Percentiles rank a stretch among this genome's conserved stretches.
Evolutionary conservation across 1,140 invertebrate genomes (phyloP).

Genomic region (Eupeodes corollae): DNA sequence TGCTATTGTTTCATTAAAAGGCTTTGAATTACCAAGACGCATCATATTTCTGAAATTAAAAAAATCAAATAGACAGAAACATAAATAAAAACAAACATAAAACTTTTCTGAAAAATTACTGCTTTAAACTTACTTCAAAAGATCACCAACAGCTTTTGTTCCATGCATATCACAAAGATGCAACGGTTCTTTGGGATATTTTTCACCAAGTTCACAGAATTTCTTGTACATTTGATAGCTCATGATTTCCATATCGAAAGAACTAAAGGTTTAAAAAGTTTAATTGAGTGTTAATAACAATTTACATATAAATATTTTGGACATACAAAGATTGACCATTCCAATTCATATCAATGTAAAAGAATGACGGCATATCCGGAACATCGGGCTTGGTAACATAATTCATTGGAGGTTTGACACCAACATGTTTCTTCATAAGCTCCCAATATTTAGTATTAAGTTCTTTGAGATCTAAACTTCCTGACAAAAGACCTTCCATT

Average conservation of each 20-base stretch:
- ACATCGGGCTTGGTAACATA: conserved; percentile 42
- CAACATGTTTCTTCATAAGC: conserved; percentile 43
- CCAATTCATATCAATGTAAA: conserved; percentile 29
- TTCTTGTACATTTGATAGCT: conserved; percentile 18
- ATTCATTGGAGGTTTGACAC: conserved; percentile 44
- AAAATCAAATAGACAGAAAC: too few species aligned
- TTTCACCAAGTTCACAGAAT: too few species aligned
- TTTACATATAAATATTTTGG: neutral
- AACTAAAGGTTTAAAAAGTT: conserved; percentile 24
- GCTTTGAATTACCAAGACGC: too few species aligned
- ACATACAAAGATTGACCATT: conserved; percentile 27
- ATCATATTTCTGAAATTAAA: too few species aligned
- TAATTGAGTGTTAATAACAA: too few species aligned
- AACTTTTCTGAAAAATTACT: too few species aligned
- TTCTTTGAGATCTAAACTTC: conserved; percentile 31
- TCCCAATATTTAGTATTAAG: conserved; percentile 51
- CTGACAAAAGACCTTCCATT: conserved; percentile 23
- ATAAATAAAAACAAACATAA: too few species aligned
- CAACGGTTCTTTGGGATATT: too few species aligned
- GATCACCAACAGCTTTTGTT: too few species aligned
- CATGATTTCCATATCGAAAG: conserved; percentile 15
- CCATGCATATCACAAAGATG: too few species aligned
- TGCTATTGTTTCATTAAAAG: too few species aligned
- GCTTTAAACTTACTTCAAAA: too few species aligned
- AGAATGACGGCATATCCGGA: conserved; percentile 47